These are phyloP conservation scores for Perizoma flavofasciatum DNA, from an alignment of 2,888 invertebrate species.

Conservation along the genomic window DNA sequence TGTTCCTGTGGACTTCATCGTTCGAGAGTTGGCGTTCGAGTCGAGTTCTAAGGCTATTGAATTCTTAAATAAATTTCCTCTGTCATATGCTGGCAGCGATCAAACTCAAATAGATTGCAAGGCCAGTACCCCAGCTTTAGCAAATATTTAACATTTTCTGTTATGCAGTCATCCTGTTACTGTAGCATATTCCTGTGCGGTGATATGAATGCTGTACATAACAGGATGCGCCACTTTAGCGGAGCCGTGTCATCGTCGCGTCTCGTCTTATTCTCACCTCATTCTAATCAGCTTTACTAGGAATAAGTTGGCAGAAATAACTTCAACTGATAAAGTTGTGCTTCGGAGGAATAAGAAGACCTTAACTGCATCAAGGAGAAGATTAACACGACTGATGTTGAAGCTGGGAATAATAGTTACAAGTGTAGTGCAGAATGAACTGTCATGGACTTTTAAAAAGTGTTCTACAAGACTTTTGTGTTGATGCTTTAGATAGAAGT, in stretches of 20 bases:
- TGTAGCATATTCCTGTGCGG: constrained; percentile 69
- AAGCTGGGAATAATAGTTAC: constrained; percentile 32
- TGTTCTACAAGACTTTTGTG: constrained; percentile 34
- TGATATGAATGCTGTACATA: constrained; percentile 65
- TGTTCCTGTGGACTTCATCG: constrained; percentile 93
- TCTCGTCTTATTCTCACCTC: constrained; percentile 60
- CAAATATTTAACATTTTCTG: constrained; percentile 82
- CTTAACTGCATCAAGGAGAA: constrained; percentile 36
- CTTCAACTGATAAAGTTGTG: constrained; percentile 53
- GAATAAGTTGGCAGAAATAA: constrained; percentile 60
- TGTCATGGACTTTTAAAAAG: constrained; percentile 35
- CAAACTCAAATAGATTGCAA: constrained; percentile 95
- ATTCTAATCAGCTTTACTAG: constrained; percentile 72
- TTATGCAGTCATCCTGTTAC: constrained; percentile 67
- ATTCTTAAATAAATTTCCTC: constrained; percentile 93
- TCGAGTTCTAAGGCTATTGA: constrained; percentile 92
- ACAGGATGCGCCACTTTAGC: constrained; percentile 55
- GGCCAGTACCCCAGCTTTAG: constrained; percentile 86
- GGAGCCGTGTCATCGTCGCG: constrained; percentile 49
- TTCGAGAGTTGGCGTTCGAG: constrained; percentile 94
- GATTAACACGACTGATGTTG: constrained; percentile 38
- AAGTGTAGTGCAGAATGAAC: constrained; percentile 40
- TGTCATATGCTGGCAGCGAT: constrained; percentile 88
- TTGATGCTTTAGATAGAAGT: constrained; percentile 30
- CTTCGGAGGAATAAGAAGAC: constrained; percentile 50